phyloP scores from a whole-genome alignment of 1,140 invertebrate genomes.

The Rhynchophorus ferrugineus region DNA sequence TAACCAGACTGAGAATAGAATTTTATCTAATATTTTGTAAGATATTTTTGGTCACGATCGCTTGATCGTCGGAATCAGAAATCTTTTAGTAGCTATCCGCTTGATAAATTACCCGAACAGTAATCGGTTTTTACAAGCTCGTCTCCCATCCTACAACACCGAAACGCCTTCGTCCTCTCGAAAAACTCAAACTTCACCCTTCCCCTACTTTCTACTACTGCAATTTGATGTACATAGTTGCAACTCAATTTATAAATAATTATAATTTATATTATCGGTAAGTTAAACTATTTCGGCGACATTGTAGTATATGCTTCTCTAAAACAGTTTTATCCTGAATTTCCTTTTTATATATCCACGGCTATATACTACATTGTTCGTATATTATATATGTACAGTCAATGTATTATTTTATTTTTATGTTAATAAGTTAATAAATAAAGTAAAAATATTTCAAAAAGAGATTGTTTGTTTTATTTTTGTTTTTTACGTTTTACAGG shows the following conservation, averaged over 20 bases:
- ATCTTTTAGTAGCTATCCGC: too few relatives aligned
- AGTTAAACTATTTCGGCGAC: slow-evolving; percentile 19
- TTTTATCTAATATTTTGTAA: slow-evolving; percentile 17
- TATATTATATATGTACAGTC: slow-evolving; percentile 34
- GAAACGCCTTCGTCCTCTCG: too few relatives aligned
- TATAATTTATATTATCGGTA: slow-evolving; percentile 22
- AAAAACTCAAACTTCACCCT: too few relatives aligned
- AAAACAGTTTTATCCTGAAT: background rate
- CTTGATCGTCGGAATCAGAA: background rate
- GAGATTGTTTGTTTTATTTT: slow-evolving; percentile 7
- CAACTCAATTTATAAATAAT: slow-evolving; percentile 1
- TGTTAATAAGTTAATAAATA: slow-evolving; percentile 27
- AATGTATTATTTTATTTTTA: slow-evolving; percentile 36
- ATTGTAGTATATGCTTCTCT: slow-evolving; percentile 11
- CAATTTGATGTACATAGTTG: too few relatives aligned
- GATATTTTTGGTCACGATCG: slow-evolving; percentile 1
- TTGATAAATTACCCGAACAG: too few relatives aligned
- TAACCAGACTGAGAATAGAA: slow-evolving; percentile 26
- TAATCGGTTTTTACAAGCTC: too few relatives aligned
- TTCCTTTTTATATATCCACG: background rate
- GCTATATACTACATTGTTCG: slow-evolving; percentile 29
- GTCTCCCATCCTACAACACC: too few relatives aligned
- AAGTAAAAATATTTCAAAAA: background rate
- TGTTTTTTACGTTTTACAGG: too few relatives aligned
- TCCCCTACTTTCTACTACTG: too few relatives aligned